phyloP scores from a whole-genome alignment of 2,888 invertebrate species.

The Ypsolopha sequella region DNA sequence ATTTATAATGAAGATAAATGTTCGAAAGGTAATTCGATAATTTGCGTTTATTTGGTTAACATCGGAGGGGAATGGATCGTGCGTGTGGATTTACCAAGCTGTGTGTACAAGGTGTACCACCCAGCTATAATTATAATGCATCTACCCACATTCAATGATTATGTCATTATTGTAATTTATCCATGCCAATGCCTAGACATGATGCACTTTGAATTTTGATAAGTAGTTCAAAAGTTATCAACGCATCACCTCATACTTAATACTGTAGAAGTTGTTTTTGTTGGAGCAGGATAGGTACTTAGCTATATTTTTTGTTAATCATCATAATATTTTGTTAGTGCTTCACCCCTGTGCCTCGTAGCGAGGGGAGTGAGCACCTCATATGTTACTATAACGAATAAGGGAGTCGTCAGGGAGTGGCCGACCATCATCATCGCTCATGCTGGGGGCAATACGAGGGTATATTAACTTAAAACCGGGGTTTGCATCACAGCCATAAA shows the following conservation, averaged over 20 bases:
- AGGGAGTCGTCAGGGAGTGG: constrained; percentile 32
- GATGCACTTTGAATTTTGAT: constrained; percentile 17
- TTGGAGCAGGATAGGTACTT: constrained; percentile 12
- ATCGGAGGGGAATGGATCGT: not conserved
- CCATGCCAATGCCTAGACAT: too few species aligned
- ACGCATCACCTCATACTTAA: constrained; percentile 12
- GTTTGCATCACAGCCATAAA: constrained; percentile 1
- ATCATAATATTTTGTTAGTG: constrained; percentile 2
- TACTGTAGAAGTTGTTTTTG: not conserved
- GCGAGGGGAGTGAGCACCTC: constrained; percentile 40
- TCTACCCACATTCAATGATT: not conserved
- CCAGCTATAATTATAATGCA: not conserved
- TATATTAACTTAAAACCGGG: constrained; percentile 34
- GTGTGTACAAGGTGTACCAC: not conserved
- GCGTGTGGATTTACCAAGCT: not conserved
- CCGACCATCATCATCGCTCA: constrained; percentile 44
- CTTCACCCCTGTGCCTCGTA: constrained; percentile 18
- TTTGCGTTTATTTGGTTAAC: constrained; percentile 21
- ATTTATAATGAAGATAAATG: constrained; percentile 19
- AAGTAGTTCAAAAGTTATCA: constrained; percentile 40
- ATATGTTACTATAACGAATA: constrained; percentile 25
- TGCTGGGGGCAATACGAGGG: constrained; percentile 28
- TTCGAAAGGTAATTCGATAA: constrained; percentile 23
- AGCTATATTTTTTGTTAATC: constrained; percentile 9
- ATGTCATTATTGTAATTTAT: not conserved